A percentile compares a stretch with the other conserved stretches of the same genome.
Evolutionary conservation across 2,113 vertebrate genomes (phyloP).

Genomic region (Oncorhynchus clarkii): DNA sequence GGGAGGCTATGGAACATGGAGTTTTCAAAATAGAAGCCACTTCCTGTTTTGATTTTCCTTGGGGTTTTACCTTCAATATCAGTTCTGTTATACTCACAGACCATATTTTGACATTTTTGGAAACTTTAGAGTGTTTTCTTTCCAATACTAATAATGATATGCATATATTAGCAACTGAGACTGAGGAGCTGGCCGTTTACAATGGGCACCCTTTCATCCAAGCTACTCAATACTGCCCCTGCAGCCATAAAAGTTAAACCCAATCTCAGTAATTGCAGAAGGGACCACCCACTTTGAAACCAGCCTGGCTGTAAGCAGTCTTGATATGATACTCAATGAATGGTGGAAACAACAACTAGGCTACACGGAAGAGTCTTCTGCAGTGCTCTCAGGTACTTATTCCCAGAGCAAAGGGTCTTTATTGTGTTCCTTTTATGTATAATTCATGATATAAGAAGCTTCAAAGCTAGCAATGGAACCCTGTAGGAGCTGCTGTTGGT

Average conservation of each 20-base stretch:
- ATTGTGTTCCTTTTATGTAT: slow-evolving; percentile 37
- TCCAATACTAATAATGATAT: too few relatives aligned
- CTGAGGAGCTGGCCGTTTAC: too few relatives aligned
- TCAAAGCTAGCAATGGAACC: slow-evolving; percentile 40
- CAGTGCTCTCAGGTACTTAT: slow-evolving; percentile 39
- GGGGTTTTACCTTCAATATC: too few relatives aligned
- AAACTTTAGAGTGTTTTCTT: too few relatives aligned
- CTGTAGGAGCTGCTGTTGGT: slow-evolving; percentile 25
- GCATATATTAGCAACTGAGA: too few relatives aligned
- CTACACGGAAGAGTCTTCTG: slow-evolving; percentile 27
- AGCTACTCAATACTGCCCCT: too few relatives aligned
- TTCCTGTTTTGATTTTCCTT: too few relatives aligned
- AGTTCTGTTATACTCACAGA: too few relatives aligned
- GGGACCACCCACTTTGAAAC: slow-evolving; percentile 10
- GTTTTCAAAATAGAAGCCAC: too few relatives aligned
- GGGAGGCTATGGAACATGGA: too few relatives aligned
- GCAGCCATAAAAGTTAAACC: neutral
- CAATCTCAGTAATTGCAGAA: slow-evolving; percentile 38
- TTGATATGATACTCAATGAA: neutral
- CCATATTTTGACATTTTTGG: too few relatives aligned
- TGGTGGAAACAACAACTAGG: neutral
- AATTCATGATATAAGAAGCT: slow-evolving; percentile 60
- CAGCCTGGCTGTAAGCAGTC: slow-evolving; percentile 11
- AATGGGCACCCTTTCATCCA: too few relatives aligned
- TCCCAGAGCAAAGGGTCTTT: neutral